These are phyloP conservation scores for Zonotrichia leucophrys DNA, from an alignment of 2,113 vertebrate species.

Conservation along the genomic window DNA sequence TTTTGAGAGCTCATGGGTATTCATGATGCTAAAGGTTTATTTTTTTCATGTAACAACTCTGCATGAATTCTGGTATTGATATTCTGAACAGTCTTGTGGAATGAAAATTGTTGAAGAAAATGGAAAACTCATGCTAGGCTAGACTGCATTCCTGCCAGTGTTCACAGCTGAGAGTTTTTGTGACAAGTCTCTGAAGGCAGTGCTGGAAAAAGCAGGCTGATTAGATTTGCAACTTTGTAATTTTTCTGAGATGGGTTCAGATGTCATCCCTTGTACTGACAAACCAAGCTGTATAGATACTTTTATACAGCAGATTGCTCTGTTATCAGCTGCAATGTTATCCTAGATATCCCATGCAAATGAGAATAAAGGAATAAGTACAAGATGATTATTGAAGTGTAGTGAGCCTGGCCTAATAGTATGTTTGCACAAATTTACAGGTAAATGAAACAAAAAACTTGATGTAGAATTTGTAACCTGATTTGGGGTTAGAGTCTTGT, in stretches of 20 bases:
- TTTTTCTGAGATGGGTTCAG: background rate
- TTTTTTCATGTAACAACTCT: background rate
- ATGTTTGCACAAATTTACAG: background rate
- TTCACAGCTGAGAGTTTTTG: background rate
- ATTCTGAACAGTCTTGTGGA: background rate
- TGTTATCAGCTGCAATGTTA: background rate
- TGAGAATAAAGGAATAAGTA: background rate
- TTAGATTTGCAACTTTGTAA: background rate
- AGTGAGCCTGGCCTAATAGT: background rate
- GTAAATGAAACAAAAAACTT: background rate
- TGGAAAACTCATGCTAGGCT: background rate
- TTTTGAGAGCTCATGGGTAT: background rate
- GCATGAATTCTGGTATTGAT: background rate
- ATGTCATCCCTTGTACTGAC: background rate
- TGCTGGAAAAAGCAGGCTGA: background rate
- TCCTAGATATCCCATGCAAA: background rate
- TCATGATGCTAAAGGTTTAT: slow-evolving; percentile 10
- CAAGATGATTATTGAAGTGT: background rate
- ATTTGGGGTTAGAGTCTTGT: background rate
- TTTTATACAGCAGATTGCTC: background rate
- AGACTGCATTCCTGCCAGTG: background rate
- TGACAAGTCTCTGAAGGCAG: background rate
- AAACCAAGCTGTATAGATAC: background rate
- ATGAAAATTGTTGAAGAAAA: background rate
- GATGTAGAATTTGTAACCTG: background rate